phyloP scores from a whole-genome alignment of 2,888 invertebrate species.

The Monopis laevigella region DNA sequence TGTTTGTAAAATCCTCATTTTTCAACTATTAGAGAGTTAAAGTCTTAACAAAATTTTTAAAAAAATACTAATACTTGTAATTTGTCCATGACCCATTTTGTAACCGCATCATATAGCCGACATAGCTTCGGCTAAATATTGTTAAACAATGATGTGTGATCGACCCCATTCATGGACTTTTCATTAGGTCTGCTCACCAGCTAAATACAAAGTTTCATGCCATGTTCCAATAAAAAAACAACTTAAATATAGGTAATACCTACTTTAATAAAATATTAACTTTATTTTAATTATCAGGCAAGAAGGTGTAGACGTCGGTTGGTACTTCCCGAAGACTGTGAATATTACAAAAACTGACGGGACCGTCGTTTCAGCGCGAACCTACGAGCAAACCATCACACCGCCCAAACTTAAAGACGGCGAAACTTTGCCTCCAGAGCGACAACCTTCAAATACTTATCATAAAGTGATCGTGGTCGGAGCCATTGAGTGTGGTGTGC shows the following conservation, averaged over 20 bases:
- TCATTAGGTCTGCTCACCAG: too few relatives aligned
- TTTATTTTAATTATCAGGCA: conserved; percentile 47
- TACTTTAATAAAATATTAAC: not conserved
- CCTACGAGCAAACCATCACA: conserved; percentile 69
- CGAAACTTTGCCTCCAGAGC: conserved; percentile 49
- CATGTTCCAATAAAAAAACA: not conserved
- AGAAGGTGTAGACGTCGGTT: conserved; percentile 69
- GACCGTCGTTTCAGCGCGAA: conserved; percentile 43
- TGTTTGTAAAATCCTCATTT: too few relatives aligned
- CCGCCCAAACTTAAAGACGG: conserved; percentile 42
- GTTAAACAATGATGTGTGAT: too few relatives aligned
- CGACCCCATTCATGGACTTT: too few relatives aligned
- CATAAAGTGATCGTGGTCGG: conserved; percentile 67
- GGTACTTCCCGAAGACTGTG: conserved; percentile 69
- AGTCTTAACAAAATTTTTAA: too few relatives aligned
- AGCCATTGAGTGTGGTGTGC: conserved; percentile 75
- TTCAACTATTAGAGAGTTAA: too few relatives aligned
- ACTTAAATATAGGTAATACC: not conserved
- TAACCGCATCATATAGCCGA: too few relatives aligned
- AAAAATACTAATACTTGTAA: too few relatives aligned
- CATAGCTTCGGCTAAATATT: too few relatives aligned
- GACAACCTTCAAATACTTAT: conserved; percentile 78
- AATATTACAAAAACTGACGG: conserved; percentile 61
- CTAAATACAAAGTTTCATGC: too few relatives aligned
- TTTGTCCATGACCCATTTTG: too few relatives aligned